Base-by-base conservation (phyloP, 2,888 invertebrate species). In the Timema cristinae region DNA sequence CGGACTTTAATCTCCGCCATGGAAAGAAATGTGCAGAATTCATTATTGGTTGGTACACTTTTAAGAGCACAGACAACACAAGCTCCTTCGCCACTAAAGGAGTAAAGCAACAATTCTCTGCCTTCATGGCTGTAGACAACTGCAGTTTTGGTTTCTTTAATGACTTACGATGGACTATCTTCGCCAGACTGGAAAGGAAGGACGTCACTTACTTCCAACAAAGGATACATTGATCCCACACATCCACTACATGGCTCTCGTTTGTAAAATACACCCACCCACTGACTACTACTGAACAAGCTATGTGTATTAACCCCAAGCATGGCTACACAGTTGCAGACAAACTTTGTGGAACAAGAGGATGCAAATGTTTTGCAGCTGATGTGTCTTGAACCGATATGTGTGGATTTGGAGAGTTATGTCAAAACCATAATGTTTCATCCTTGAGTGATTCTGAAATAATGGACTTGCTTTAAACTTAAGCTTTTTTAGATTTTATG, bases 61-160 rank as follows among this genome's bases (percentile, higher is more conserved):
- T 56, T 10, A 56, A 56, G 11, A 16, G 56, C n/a, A 56, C 56
- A 56, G 56, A 56, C 56, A 56, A 56, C 56, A 56, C 56, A 6
- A 16, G 56, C 56, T 56, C 56, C 56, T 6, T 56, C 56, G 56
- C 56, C 56, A 56, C 56, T 56, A 56, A 56, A 56, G 56, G 56
- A 56, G 56, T 56, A 56, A 6, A 56, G n/a, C 11, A 56, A 7
- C 56, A 56, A 16, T 56, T 56, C 11, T 56, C 56, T 56, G 56
- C 10, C 56, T 56, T 56, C 56, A 56, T 56, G 6, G 56, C 6
- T 56, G 10, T 16, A 56, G 56, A 56, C 6, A 56, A 56, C n/a
- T 15, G 7, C 6, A 56, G 2, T 6, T 56, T 16, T 6, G 56
- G 16, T 2, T 13, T n/a, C n/a, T n/a, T n/a, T n/a, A n/a, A n/a